Evolutionary conservation across 2,113 vertebrate species (phyloP).

Genomic region (Atrichornis clamosus): DNA sequence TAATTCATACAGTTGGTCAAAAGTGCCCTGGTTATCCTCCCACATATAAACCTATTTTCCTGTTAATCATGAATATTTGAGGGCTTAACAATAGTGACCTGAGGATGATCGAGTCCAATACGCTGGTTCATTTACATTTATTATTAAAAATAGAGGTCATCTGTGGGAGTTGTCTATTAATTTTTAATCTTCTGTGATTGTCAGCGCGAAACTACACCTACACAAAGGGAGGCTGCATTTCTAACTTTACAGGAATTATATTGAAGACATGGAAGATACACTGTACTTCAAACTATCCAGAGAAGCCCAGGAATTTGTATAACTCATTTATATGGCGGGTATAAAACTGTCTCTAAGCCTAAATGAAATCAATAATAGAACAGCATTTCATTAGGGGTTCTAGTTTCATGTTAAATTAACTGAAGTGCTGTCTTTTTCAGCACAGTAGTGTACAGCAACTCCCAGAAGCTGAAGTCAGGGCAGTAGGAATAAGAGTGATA

Average conservation of each 20-base stretch:
- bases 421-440: neutral
- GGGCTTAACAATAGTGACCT: neutral
- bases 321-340: neutral
- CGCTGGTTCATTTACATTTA: neutral
- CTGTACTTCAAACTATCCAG: neutral
- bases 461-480: neutral
- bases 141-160: neutral
- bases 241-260: neutral
- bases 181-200: neutral
- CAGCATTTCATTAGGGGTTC: neutral
- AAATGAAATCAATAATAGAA: neutral
- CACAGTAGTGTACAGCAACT: neutral
- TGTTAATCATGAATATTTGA: neutral
- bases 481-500: neutral
- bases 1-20: neutral
- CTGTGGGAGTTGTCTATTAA: neutral
- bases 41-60: neutral
- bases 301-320: neutral
- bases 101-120: neutral
- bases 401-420: neutral
- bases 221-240: neutral
- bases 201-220: neutral
- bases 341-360: neutral
- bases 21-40: neutral
- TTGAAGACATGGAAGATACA: neutral